These are phyloP conservation scores for Sialis fuliginosa DNA, from an alignment of 2,888 invertebrate genomes.

Conservation along the genomic window DNA sequence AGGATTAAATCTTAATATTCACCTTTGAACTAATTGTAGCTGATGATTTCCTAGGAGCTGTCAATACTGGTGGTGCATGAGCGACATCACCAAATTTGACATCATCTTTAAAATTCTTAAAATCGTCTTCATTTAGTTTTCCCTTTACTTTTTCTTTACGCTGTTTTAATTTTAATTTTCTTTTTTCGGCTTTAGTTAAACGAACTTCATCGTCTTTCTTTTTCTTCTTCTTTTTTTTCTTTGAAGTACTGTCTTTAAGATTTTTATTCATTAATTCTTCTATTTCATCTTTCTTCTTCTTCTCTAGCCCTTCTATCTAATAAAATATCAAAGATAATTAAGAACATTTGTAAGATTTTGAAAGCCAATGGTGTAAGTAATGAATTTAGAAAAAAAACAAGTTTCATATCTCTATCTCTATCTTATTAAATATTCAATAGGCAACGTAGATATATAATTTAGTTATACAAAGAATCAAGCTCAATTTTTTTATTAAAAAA, in stretches of 20 bases:
- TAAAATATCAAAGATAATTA: too few species aligned
- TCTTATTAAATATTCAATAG: too few species aligned
- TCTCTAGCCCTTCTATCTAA: too few species aligned
- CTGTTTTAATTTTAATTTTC: slow-evolving; percentile 28
- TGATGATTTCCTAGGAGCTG: slow-evolving; percentile 23
- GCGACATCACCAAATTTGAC: slow-evolving; percentile 59
- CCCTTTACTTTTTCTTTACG: slow-evolving; percentile 26
- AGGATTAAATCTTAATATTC: slow-evolving; percentile 6
- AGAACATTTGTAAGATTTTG: too few species aligned
- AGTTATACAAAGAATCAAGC: too few species aligned
- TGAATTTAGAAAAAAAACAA: too few species aligned
- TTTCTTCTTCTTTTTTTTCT: background rate
- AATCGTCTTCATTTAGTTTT: slow-evolving; percentile 25
- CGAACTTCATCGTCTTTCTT: background rate
- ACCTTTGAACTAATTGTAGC: slow-evolving; percentile 12
- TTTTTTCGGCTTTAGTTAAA: slow-evolving; percentile 34
- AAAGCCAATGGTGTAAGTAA: too few species aligned
- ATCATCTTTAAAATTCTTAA: slow-evolving; percentile 34
- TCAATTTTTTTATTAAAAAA: too few species aligned
- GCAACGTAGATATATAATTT: too few species aligned
- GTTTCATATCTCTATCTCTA: too few species aligned
- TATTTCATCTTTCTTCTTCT: background rate
- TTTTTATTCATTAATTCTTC: background rate
- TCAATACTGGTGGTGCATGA: slow-evolving; percentile 51
- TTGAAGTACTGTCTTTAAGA: background rate